Evolutionary conservation across 2,113 vertebrate species (phyloP), one percentile per base, ranked within the genome.

Genomic region (Rhodinocichla rosea): DNA sequence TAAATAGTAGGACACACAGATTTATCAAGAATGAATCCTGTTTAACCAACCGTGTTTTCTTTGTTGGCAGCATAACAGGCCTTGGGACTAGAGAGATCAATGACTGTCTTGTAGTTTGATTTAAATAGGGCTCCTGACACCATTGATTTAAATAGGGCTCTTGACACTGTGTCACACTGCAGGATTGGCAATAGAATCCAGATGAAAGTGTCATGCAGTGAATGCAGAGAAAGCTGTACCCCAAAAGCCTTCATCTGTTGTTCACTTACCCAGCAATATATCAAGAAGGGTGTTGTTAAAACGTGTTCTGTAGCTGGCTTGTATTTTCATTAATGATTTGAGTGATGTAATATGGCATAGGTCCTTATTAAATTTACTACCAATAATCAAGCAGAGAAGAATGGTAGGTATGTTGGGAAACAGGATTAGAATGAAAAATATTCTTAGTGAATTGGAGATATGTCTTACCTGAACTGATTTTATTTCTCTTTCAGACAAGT

Each of bases 311-410:
- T 56, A 90, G 9, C 71, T 93, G 79, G 55, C 40, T 86, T 13
- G 8, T 89, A 57, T 92, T 96, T 88, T 86, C 68, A 67, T 90
- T 93, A 87, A 84, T 87, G 52, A 79, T 90, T 94, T 80, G 70
- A 80, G 15, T 76, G 74, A 96, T 86, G 71, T 70, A 47, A 74
- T 77, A 35, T 47, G 63, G 55, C 55, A 30, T 88, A 89, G 89
- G 94, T 90, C 88, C 92, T 96, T 94, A 97, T 94, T 95, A 67
- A 86, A 93, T 96, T 95, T 96, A 22, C 47, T 86, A 77, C 71
- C 57, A 90, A 24, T 90, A 86, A 83, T 83, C 75, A 90, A 92
- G 78, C 78, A 87, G 79, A 95, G 85, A 97, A 83, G 86, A 95
- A 97, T 86, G 76, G 85, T 35, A 93, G 62, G 42, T 80, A 77